Percentiles rank a stretch among this genome's conserved stretches.
Conservation (phyloP, 2,797 vertebrate species). For the Forpus xanthops region DNA sequence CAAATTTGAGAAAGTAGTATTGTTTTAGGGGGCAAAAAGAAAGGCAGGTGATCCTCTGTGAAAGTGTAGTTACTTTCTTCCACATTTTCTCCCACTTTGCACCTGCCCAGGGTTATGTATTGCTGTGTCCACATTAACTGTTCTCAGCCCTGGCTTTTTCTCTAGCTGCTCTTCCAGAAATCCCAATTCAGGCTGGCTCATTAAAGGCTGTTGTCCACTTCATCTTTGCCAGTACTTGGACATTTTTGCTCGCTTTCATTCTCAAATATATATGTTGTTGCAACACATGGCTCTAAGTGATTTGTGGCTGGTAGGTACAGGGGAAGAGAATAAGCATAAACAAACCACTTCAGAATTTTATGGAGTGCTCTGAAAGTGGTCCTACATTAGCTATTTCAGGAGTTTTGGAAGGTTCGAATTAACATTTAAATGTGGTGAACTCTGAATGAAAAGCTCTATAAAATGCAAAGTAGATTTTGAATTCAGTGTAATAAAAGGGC, state of each 20-base stretch:
- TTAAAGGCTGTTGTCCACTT: background rate
- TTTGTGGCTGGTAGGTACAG: background rate
- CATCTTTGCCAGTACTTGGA: background rate
- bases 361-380: background rate
- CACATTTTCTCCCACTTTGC: background rate
- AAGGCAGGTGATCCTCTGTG: background rate
- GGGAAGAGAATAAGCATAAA: background rate
- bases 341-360: background rate
- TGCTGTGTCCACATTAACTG: background rate
- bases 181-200: background rate
- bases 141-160: background rate
- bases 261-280: background rate
- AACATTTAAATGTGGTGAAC: background rate
- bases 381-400: background rate
- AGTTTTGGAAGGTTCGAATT: background rate
- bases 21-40: fast-evolving
- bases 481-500: background rate
- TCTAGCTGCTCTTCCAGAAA: fast-evolving
- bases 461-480: slow-evolving; percentile 3
- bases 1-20: background rate
- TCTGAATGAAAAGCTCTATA: background rate
- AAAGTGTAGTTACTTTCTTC: background rate
- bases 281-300: background rate
- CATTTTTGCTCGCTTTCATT: background rate
- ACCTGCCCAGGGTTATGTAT: background rate